Base-by-base conservation (phyloP, 2,113 vertebrate genomes). In the Grus americana region DNA sequence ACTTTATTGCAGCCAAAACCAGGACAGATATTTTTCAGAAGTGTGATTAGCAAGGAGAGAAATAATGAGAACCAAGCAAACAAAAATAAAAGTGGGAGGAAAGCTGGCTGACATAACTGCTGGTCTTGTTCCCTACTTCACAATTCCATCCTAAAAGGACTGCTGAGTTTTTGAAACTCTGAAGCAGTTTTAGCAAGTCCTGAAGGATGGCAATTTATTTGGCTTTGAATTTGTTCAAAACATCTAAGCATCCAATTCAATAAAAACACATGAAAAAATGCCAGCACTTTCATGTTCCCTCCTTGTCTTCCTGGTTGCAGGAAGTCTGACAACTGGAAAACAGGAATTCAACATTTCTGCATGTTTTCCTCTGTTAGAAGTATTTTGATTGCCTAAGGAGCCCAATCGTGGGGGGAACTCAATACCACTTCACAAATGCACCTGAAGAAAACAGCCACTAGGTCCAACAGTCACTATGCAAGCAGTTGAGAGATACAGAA, bases 221-320 rank as follows among this genome's bases (percentile, higher is more conserved):
- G 74, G 58, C 42, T 79, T 94, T 93, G 72, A 84, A 79, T 80
- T 92, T 65, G 36, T 72, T 55, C 50, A 79, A 94, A 95, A 90
- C 10, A 92, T 67, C 54, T 11, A 86, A 93, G 40, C 18, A 87
- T 55, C 78, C 83, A 74, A 44, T 66, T 90, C 67, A 92, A 79
- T 34, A 88, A 86, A 90, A 79, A 68, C 21, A 38, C 23, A 78
- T 36, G 36, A 54, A 73, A 73, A 75, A 72, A 58, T 18, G 34
- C 79, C 84, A 88, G 44, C 16, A 34, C 42, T 58, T 72, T 80
- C 46, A 49, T 82, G 74, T 66, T 82, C 40, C 62, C 62, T 91
- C 26, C 71, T 86, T 71, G 36, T 47, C 73, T 59, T 86, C 42
- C 92, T 76, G 74, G 50, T 70, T 89, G 57, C 40, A 88, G 78